Conservation (phyloP, 1,140 invertebrate genomes). For the Steinernema khuongi region DNA sequence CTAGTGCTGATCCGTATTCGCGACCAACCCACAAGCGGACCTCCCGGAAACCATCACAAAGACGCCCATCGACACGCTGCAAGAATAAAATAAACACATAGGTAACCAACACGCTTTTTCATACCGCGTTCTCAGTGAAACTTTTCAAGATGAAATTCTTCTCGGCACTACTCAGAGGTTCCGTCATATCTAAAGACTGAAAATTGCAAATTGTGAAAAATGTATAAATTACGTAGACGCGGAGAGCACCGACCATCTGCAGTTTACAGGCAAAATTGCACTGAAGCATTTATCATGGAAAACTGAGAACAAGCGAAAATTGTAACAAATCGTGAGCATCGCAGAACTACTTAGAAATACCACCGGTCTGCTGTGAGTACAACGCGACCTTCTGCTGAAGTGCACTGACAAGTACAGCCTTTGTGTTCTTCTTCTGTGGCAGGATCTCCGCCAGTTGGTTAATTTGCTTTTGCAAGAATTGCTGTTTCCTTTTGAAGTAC, state of each 20-base stretch:
- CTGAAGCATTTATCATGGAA: too few species aligned
- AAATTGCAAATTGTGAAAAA: too few species aligned
- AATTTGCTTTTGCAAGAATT: neutral
- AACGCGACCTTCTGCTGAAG: neutral
- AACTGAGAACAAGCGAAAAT: too few species aligned
- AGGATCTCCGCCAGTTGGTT: neutral
- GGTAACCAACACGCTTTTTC: neutral
- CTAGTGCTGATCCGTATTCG: neutral
- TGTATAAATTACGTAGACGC: too few species aligned
- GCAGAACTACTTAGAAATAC: neutral
- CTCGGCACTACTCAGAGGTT: neutral
- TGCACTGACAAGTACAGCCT: neutral
- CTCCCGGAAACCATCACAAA: neutral
- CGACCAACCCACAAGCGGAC: neutral
- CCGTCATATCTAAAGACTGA: conserved; percentile 30
- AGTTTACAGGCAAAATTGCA: too few species aligned
- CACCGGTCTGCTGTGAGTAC: neutral
- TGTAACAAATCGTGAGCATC: neutral
- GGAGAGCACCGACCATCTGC: too few species aligned
- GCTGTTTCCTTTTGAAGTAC: neutral
- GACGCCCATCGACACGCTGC: neutral
- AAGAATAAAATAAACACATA: neutral
- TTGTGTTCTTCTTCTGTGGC: neutral
- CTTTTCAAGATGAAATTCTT: neutral
- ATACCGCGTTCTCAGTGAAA: neutral